These are phyloP conservation scores for Crypturellus tataupa DNA, from an alignment of 2,797 vertebrate species.

Conservation along the genomic window DNA sequence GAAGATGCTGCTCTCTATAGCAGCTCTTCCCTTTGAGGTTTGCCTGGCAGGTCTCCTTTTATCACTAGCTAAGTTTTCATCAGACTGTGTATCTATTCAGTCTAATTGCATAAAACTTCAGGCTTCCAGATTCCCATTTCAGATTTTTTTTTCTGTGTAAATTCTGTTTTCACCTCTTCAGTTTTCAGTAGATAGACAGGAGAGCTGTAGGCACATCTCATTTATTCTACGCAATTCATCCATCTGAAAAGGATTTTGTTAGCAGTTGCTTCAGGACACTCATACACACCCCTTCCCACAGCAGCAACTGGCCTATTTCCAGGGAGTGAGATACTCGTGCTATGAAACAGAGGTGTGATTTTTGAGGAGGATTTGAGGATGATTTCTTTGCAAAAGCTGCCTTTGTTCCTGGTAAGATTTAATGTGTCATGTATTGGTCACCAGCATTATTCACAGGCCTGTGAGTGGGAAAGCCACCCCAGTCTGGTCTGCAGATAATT, in stretches of 20 bases:
- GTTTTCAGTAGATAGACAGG: background rate
- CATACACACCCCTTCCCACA: background rate
- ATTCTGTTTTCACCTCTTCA: conserved; percentile 10
- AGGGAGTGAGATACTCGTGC: background rate
- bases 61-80: conserved; percentile 9
- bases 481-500: background rate
- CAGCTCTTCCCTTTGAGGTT: conserved; percentile 38
- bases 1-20: conserved; percentile 38
- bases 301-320: background rate
- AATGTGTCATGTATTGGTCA: background rate
- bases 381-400: background rate
- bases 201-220: background rate
- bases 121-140: background rate
- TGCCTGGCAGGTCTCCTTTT: conserved; percentile 24
- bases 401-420: background rate
- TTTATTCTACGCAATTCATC: background rate
- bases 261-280: background rate
- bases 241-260: conserved; percentile 10
- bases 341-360: background rate
- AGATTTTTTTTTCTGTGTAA: background rate
- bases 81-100: background rate
- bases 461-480: background rate
- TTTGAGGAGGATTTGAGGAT: background rate
- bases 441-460: background rate
- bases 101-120: conserved; percentile 25